Conservation (phyloP, 2,797 vertebrate species). For the Sebastes aleutianus region DNA sequence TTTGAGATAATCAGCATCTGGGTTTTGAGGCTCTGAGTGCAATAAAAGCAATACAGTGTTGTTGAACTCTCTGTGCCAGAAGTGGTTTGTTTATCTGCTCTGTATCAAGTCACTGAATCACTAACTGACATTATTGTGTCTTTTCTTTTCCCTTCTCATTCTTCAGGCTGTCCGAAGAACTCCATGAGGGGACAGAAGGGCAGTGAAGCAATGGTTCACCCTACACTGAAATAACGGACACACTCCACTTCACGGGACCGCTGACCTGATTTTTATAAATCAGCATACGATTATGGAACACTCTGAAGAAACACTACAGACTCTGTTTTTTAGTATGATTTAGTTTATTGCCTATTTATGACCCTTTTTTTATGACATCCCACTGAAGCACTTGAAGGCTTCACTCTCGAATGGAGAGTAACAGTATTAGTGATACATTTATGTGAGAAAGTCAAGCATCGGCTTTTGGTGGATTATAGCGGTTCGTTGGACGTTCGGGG, state of each 20-base stretch:
- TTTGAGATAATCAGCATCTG: neutral
- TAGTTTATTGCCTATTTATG: constrained; percentile 65
- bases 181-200: constrained; percentile 20
- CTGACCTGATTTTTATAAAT: constrained; percentile 7
- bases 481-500: constrained; percentile 21
- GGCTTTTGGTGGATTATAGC: constrained; percentile 40
- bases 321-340: constrained; percentile 51
- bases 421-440: constrained; percentile 25
- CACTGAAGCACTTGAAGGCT: constrained; percentile 60
- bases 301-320: constrained; percentile 67
- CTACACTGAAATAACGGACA: constrained; percentile 24
- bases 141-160: neutral
- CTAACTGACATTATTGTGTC: neutral
- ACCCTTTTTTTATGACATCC: constrained; percentile 35
- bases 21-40: neutral
- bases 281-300: constrained; percentile 46
- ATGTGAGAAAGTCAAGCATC: constrained; percentile 31
- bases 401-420: constrained; percentile 22
- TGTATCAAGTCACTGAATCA: neutral
- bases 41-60: neutral
- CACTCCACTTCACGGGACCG: constrained; percentile 30
- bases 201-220: constrained; percentile 10
- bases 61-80: neutral
- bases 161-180: constrained; percentile 31
- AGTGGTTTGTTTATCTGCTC: neutral